Percentiles rank a stretch among this genome's conserved stretches.
Evolutionary conservation across 2,113 vertebrate species (phyloP).

Genomic region (Rhinichthys klamathensis): DNA sequence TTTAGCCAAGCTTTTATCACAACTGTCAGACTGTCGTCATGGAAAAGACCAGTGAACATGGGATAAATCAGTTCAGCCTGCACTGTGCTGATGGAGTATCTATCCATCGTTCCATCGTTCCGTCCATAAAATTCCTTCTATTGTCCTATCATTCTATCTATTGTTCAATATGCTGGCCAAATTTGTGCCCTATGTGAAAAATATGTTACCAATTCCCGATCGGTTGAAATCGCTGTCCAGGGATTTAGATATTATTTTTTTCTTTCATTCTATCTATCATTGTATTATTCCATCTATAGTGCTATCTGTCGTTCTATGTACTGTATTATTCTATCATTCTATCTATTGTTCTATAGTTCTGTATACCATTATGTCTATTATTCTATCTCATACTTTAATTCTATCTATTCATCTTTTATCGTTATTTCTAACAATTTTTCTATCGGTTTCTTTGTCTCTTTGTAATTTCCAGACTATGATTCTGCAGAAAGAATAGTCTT

Average conservation of each 20-base stretch:
- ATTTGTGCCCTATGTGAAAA: not conserved
- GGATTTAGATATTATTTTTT: not conserved
- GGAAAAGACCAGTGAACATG: not conserved
- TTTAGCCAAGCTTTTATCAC: slow-evolving; percentile 63
- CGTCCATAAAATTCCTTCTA: too few species aligned
- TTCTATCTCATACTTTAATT: not conserved
- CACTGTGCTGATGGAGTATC: not conserved
- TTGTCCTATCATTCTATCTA: too few species aligned
- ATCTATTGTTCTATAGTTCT: not conserved
- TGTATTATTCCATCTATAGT: not conserved
- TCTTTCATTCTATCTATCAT: not conserved
- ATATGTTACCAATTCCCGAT: not conserved
- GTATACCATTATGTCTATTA: too few species aligned
- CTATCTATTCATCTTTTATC: not conserved
- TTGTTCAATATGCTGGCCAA: not conserved
- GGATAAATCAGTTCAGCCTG: not conserved
- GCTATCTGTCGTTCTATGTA: not conserved
- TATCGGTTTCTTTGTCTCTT: not conserved
- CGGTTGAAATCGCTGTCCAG: not conserved
- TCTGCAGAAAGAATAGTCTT: not conserved
- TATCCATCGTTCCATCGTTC: not conserved
- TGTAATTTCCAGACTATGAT: not conserved
- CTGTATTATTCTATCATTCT: not conserved
- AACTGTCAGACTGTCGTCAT: slow-evolving; percentile 53
- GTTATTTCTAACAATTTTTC: not conserved